Conservation (phyloP, 2,113 vertebrate species). For the Hyperoodon ampullatus region DNA sequence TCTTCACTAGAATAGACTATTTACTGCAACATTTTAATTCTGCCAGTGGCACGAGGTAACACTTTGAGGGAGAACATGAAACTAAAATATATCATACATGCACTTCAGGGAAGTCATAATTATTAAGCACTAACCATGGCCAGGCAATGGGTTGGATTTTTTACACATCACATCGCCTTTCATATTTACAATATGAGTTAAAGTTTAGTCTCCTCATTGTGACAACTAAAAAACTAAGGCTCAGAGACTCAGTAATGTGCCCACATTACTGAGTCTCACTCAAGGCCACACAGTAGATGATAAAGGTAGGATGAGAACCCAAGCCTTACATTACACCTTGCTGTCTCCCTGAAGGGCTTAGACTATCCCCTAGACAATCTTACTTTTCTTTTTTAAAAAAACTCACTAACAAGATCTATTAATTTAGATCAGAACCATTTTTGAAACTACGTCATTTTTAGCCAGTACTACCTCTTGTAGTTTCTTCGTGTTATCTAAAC, state of each 20-base stretch:
- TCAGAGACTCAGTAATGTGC: neutral
- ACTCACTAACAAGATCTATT: neutral
- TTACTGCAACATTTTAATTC: neutral
- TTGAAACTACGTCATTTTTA: neutral
- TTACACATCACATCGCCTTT: neutral
- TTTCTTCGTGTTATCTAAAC: neutral
- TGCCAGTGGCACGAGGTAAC: neutral
- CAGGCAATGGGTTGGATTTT: neutral
- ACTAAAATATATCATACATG: neutral
- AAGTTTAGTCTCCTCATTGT: neutral
- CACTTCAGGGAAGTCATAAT: neutral
- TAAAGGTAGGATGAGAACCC: neutral
- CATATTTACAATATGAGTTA: neutral
- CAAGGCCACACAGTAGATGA: neutral
- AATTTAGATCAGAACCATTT: neutral
- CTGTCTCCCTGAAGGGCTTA: neutral
- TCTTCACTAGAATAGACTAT: neutral
- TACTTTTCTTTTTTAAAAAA: neutral
- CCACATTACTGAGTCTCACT: neutral
- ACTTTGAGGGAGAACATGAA: neutral
- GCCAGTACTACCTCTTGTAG: neutral
- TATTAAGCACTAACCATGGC: neutral
- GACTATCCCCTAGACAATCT: neutral
- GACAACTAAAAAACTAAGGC: neutral
- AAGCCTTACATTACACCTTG: neutral